Base-by-base conservation (phyloP, 2,797 vertebrate species). In the Sphenopsis melanotis region DNA sequence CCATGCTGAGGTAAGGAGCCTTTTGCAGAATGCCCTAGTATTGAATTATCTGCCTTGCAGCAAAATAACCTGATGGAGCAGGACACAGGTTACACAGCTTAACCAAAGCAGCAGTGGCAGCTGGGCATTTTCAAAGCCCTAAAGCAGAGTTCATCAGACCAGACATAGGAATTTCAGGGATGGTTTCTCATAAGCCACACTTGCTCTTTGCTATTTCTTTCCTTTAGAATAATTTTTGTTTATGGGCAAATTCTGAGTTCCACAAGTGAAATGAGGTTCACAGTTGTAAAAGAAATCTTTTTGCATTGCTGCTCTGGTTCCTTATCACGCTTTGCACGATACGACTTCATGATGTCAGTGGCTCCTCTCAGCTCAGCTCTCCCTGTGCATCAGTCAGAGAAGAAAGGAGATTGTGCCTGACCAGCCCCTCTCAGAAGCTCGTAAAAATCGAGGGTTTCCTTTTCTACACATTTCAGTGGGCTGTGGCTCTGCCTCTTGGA, bases 291-390 rank as follows among this genome's bases (percentile, higher is more conserved):
- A 52, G 19, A 66, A 81, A 82, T 21, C 15, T 87, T 60, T 55
- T 8, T 61, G 27, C 15, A 4, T 42, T 70, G 15, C 59, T 86
- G 21, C 44, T 75, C 22, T 84, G 24, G 11, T 29, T 83, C 60
- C 15, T 81, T 42, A 3, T 4, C 60, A 60, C 37, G 46, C 42
- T 91, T 89, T 57, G 34, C 20, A 42, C 52, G 44, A 37, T 56
- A 24, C 0, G 0, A 46, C 44, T 76, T 78, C 37, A 30, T 3
- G 7, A 6, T 1, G 1, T 19, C 29, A 13, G 29, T 3, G 1
- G n/a, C 20, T 95, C 36, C 77, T 42, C 72, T 88, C 5, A 2
- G 47, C 44, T 50, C 49, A 76, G 29, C 29, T 74, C 66, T 59
- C 50, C 74, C 52, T 68, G 34, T 39, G 39, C 42, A 47, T 68